phyloP scores from a whole-genome alignment of 1,140 invertebrate genomes.

The Cylas formicarius region DNA sequence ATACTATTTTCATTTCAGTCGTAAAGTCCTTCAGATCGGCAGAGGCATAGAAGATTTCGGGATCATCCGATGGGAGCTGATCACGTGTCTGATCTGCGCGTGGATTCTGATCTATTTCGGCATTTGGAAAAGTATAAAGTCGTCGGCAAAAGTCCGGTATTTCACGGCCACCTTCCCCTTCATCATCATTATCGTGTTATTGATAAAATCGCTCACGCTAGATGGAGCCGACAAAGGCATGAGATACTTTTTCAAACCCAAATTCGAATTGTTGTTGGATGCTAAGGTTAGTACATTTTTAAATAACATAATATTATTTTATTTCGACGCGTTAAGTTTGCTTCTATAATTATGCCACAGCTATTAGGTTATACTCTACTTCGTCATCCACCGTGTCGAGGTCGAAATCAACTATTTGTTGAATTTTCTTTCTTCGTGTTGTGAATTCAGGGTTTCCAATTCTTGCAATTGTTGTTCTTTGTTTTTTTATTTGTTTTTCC shows the following conservation, averaged over 20 bases:
- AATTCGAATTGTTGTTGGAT: slow-evolving; percentile 74
- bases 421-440: too few species aligned
- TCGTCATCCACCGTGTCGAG: too few species aligned
- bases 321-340: not conserved
- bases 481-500: too few species aligned
- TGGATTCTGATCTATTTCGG: slow-evolving; percentile 91
- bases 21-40: slow-evolving; percentile 76
- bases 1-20: slow-evolving; percentile 48
- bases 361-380: not conserved
- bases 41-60: slow-evolving; percentile 75
- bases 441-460: too few species aligned
- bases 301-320: too few species aligned
- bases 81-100: slow-evolving; percentile 75
- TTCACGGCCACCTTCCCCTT: slow-evolving; percentile 83
- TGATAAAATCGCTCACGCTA: slow-evolving; percentile 70
- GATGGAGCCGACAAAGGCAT: slow-evolving; percentile 74
- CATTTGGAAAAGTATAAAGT: slow-evolving; percentile 87
- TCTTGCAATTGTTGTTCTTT: too few species aligned
- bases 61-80: slow-evolving; percentile 74
- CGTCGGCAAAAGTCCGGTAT: slow-evolving; percentile 75
- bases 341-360: too few species aligned
- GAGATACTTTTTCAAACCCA: slow-evolving; percentile 79
- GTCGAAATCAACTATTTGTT: too few species aligned
- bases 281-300: slow-evolving; percentile 54
- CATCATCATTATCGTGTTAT: slow-evolving; percentile 70